Evolutionary conservation across 2,797 vertebrate species (phyloP), one percentile per base, ranked within the genome.

Genomic region (Cetoscarus ocellatus): DNA sequence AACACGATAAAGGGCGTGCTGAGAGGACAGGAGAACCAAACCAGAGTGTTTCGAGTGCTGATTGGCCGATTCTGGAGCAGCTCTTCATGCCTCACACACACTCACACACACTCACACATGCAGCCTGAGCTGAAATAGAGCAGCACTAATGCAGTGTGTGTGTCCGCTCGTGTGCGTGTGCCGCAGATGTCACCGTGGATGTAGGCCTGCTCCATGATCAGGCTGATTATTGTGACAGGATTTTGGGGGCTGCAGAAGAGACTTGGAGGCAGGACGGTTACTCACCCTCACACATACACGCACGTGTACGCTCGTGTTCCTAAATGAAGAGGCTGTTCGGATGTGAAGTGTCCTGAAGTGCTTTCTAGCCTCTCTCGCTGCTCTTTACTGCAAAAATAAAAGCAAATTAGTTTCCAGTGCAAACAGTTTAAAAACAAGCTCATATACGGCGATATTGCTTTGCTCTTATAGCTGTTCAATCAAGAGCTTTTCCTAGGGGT

Each of bases 211-310:
- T 80, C 73, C 73, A 66, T 88, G 90, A 93, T 90, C 79, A 83
- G 84, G 71, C 82, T 91, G 87, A 93, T 94, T 90, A 86, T 91
- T 91, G 59, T 83, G 89, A 93, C 89, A 90, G 87, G 82, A 79
- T 88, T 92, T 89, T 66, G 67, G 77, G 67, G 75, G 77, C 76
- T 72, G 67, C 44, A 70, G 77, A 82, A 80, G 73, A 80, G 84
- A 80, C 85, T 66, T 53, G 58, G 44, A 85, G 83, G 81, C 87
- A 86, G 39, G 65, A 70, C 76, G 78, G 79, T 81, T 60, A 55
- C 68, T 60, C 58, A 48, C 56, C 48, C 49, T 45, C 18, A 61
- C 38, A 59, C 49, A 52, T 49, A 39, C 53, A 45, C 67, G 70
- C 61, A 58, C 72, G 49, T 61, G 60, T 57, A 59, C 57, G 59